A percentile compares a stretch with the other conserved stretches of the same genome.
phyloP scores from a whole-genome alignment of 2,113 vertebrate genomes.

The Tragulus kanchil region DNA sequence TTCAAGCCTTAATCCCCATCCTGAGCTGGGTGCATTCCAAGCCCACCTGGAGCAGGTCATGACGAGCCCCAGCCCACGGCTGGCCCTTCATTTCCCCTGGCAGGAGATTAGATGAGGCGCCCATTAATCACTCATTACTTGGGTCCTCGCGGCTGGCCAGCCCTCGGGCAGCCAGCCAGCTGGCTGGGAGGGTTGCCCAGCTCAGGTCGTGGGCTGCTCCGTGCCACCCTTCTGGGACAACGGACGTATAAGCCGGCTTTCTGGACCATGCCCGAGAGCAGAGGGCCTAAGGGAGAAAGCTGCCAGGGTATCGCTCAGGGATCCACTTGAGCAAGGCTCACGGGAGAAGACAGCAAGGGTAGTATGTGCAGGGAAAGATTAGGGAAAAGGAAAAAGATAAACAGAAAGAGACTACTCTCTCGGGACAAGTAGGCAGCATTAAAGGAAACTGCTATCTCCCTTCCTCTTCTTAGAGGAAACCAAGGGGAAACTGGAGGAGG shows the following conservation, averaged over 20 bases:
- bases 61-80: conserved; percentile 54
- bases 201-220: neutral
- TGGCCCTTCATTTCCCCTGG: conserved; percentile 81
- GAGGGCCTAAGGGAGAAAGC: neutral
- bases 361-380: fast-evolving
- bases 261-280: neutral
- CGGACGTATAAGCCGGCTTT: neutral
- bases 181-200: conserved; percentile 27
- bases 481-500: neutral
- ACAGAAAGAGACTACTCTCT: neutral
- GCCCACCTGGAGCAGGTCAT: conserved; percentile 78
- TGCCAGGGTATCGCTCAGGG: neutral
- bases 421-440: neutral
- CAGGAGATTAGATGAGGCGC: conserved; percentile 81
- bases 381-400: neutral
- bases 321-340: neutral
- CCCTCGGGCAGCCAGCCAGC: conserved; percentile 70
- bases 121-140: conserved; percentile 80
- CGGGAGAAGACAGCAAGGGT: fast-evolving
- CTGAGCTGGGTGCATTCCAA: conserved; percentile 75
- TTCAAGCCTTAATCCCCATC: conserved; percentile 81
- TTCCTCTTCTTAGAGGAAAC: neutral
- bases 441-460: neutral
- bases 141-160: conserved; percentile 71
- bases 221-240: conserved; percentile 57